Conservation (phyloP, 2,888 invertebrate species). For the Lysandra coridon region DNA sequence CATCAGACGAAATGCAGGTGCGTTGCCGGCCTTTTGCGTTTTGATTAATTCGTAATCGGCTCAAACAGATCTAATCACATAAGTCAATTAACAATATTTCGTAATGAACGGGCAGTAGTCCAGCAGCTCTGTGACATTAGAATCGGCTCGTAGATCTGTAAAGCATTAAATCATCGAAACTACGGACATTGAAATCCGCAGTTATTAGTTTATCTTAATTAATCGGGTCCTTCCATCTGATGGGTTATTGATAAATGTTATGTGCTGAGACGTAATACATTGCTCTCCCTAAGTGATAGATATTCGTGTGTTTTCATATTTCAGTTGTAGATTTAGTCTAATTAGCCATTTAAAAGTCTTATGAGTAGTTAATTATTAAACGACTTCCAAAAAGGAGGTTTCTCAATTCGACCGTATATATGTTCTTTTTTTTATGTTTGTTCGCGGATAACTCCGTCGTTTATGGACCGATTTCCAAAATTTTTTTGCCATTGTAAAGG, state of each 20-base stretch:
- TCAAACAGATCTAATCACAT: background rate
- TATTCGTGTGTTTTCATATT: background rate
- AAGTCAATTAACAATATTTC: constrained; percentile 22
- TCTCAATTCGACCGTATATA: no score
- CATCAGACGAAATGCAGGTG: no score
- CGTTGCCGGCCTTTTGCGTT: background rate
- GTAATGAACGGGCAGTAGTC: background rate
- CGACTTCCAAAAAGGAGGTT: no score
- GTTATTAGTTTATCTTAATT: constrained; percentile 22
- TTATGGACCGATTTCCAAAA: no score
- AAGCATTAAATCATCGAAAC: constrained; percentile 7
- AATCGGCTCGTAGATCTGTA: background rate
- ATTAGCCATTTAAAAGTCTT: background rate
- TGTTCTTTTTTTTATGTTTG: no score
- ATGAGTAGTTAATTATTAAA: no score
- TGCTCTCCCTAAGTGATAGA: background rate
- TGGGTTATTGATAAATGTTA: background rate
- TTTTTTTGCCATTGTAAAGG: no score
- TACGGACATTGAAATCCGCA: constrained; percentile 4
- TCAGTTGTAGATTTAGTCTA: background rate
- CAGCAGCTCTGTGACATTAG: background rate
- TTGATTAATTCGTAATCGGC: background rate
- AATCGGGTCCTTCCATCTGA: constrained; percentile 18
- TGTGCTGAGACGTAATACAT: background rate
- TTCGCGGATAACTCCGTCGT: no score